A percentile compares a stretch with the other conserved stretches of the same genome.
Evolutionary conservation across 2,888 invertebrate genomes (phyloP).

Genomic region (Meandrusa payeni): DNA sequence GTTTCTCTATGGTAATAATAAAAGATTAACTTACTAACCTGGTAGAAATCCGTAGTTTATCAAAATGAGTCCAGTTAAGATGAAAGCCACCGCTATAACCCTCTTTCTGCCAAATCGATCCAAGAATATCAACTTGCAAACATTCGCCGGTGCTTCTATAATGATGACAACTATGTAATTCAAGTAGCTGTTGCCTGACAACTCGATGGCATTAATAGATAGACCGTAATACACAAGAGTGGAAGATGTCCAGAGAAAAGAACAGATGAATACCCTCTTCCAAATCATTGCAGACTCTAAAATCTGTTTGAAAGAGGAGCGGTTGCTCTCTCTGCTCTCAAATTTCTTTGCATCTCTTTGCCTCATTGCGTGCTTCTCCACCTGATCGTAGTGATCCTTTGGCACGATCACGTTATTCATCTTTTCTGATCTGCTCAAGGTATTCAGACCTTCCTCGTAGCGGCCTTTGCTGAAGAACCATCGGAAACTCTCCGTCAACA

Average conservation of each 20-base stretch:
- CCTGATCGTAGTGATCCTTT: conserved; percentile 67
- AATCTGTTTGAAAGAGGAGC: conserved; percentile 62
- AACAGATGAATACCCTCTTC: conserved; percentile 83
- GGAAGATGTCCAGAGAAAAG: conserved; percentile 89
- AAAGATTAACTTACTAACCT: conserved; percentile 58
- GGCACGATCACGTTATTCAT: conserved; percentile 79
- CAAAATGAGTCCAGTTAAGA: conserved; percentile 83
- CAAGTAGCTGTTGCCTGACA: conserved; percentile 88
- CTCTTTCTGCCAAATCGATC: conserved; percentile 84
- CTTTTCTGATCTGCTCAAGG: conserved; percentile 80
- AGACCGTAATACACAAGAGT: conserved; percentile 90
- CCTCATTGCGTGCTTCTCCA: conserved; percentile 64
- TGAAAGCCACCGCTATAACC: conserved; percentile 82
- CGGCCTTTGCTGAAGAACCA: conserved; percentile 82
- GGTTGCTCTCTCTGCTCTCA: conserved; percentile 53
- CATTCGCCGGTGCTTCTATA: conserved; percentile 88
- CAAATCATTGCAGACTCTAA: conserved; percentile 76
- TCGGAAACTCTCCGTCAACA: conserved; percentile 65
- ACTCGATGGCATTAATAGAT: conserved; percentile 87
- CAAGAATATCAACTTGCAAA: conserved; percentile 82
- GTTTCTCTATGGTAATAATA: conserved; percentile 4
- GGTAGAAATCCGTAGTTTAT: conserved; percentile 83
- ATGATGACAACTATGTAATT: conserved; percentile 85
- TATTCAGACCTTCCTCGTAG: conserved; percentile 83
- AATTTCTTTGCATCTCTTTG: conserved; percentile 64